phyloP scores from a whole-genome alignment of 2,797 vertebrate genomes.

The Furcifer pardalis region DNA sequence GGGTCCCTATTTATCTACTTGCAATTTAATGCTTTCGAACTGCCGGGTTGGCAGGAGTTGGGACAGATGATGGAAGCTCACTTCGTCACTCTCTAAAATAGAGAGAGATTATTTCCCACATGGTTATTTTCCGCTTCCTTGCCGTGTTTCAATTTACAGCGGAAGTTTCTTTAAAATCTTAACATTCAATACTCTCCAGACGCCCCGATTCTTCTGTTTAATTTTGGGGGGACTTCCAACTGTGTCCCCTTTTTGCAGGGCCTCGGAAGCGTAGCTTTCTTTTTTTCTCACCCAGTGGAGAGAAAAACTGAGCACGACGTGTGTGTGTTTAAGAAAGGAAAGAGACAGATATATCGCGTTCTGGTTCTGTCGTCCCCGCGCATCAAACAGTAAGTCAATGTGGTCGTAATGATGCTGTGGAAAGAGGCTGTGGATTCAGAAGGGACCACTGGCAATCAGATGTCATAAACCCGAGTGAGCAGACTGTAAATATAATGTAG shows the following conservation, averaged over 20 bases:
- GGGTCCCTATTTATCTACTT: too few relatives aligned
- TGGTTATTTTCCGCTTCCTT: neutral
- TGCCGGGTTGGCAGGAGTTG: too few relatives aligned
- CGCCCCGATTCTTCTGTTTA: too few relatives aligned
- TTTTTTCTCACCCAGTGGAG: fast-evolving
- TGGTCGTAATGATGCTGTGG: slow-evolving; percentile 12
- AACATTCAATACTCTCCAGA: neutral
- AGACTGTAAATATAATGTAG: neutral
- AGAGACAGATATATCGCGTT: fast-evolving
- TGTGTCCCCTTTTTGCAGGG: fast-evolving
- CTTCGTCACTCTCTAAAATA: too few relatives aligned
- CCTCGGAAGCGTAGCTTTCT: fast-evolving
- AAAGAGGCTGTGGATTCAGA: neutral
- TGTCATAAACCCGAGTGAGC: neutral
- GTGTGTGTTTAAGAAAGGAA: neutral
- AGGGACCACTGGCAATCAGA: neutral
- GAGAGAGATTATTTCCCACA: neutral
- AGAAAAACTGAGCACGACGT: neutral
- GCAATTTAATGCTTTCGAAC: too few relatives aligned
- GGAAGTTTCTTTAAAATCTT: neutral
- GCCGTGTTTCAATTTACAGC: neutral
- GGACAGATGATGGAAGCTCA: too few relatives aligned
- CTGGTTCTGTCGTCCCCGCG: neutral
- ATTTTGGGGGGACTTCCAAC: too few relatives aligned
- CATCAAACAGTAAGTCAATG: neutral